phyloP scores from a whole-genome alignment of 2,113 vertebrate genomes.

The Thamnaconus septentrionalis region DNA sequence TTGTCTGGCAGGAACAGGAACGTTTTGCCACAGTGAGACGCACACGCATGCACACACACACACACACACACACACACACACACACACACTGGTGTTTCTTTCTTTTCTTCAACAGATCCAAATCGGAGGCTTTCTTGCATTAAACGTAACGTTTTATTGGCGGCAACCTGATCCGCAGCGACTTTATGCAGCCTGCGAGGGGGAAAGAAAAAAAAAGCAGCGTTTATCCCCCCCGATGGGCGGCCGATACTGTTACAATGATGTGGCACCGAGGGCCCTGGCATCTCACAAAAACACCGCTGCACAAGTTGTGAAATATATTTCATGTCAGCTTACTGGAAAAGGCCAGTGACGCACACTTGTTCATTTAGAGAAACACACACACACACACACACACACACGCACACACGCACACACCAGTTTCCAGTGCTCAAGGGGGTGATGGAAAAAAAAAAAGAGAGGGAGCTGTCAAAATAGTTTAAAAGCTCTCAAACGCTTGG shows the following conservation, averaged over 20 bases:
- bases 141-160: constrained; percentile 36
- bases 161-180: not conserved
- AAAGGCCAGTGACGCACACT: constrained; percentile 56
- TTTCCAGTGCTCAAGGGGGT: constrained; percentile 66
- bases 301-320: constrained; percentile 69
- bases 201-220: not conserved
- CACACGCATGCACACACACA: too few species aligned
- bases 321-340: constrained; percentile 67
- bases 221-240: constrained; percentile 24
- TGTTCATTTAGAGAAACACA: constrained; percentile 57
- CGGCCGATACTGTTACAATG: constrained; percentile 46
- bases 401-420: constrained; percentile 47
- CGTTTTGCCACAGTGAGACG: too few species aligned
- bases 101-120: constrained; percentile 22
- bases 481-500: constrained; percentile 67
- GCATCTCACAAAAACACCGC: constrained; percentile 57
- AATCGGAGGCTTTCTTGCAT: constrained; percentile 46
- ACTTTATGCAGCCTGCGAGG: too few species aligned
- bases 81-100: too few species aligned
- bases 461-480: constrained; percentile 74
- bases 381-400: constrained; percentile 55
- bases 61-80: too few species aligned
- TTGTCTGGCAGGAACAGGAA: too few species aligned
- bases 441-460: constrained; percentile 58
- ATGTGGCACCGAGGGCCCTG: constrained; percentile 52